Base-by-base conservation (phyloP, 2,888 invertebrate species). In the Anticlea derivata region DNA sequence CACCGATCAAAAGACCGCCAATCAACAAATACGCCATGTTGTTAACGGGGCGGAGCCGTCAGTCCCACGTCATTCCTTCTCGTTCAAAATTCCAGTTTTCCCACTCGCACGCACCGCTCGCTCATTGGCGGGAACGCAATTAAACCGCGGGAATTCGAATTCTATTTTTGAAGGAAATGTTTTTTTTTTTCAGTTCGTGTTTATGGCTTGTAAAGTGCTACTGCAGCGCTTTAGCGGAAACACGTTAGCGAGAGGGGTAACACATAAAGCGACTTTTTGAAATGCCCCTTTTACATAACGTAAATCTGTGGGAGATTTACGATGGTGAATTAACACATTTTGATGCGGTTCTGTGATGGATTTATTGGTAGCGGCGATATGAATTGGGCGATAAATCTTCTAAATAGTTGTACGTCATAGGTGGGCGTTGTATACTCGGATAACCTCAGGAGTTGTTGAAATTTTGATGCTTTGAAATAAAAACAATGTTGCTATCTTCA, bases 1-100 rank as follows among this genome's bases (percentile, higher is more conserved):
- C 73, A 64, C 69, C 78, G 71, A 70, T 63, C 70, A 60, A 70
- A 67, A 70, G 75, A 80, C 89, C 89, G 86, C 93, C 93, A 93
- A 93, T 93, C 92, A 88, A 82, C 83, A 79, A 67, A 73, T 75
- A 86, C 92, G 93, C 93, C 93, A 93, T 93, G 92, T 93, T 93
- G 93, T 92, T 88, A 87, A 83, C 73, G 77, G 88, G 93, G 93
- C 92, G 93, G 91, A 84, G 91, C 68, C 70, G 60, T 56, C 58
- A 63, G 69, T 67, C 73, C 70, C 68, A 61, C 69, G 72, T 66
- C 66, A 60, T 41, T 73, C 75, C 62, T 60, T 81, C 86, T 71
- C 73, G 60, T 70, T 73, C 75, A 65, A 68, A 75, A 69, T 68
- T 58, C 63, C 59, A 63, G 61, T 60, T 65, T 58, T 76, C 83